Evolutionary conservation across 2,113 vertebrate species (phyloP).

Genomic region (Bubo scandiacus): DNA sequence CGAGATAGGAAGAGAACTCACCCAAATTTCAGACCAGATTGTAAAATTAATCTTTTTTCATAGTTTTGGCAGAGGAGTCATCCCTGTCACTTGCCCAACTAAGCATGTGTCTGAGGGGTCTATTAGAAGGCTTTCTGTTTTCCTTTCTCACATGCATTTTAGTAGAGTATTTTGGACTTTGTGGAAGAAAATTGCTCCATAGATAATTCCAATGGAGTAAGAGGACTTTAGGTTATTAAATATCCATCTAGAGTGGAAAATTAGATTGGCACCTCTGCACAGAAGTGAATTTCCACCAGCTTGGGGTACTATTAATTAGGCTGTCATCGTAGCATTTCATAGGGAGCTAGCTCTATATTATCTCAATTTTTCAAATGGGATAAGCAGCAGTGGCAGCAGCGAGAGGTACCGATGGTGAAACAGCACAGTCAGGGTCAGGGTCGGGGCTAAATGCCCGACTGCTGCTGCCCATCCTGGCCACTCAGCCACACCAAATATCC

Average conservation of each 20-base stretch:
- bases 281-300: not conserved
- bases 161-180: not conserved
- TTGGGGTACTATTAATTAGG: not conserved
- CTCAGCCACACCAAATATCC: not conserved
- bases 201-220: not conserved
- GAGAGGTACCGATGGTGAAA: not conserved
- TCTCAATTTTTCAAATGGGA: not conserved
- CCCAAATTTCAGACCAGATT: not conserved
- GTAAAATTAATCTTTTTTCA: not conserved
- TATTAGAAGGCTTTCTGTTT: not conserved
- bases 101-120: fast-evolving
- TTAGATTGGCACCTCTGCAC: not conserved
- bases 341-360: not conserved
- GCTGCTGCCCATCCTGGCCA: not conserved
- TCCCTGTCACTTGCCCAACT: not conserved
- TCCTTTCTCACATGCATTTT: not conserved
- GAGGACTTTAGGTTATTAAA: not conserved
- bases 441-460: not conserved
- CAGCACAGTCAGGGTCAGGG: not conserved
- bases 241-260: not conserved
- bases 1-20: not conserved
- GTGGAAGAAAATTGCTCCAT: not conserved
- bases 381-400: not conserved
- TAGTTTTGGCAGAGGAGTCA: not conserved
- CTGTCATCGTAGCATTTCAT: not conserved